Conservation (phyloP, 2,113 vertebrate genomes). For the Pampusana beccarii region DNA sequence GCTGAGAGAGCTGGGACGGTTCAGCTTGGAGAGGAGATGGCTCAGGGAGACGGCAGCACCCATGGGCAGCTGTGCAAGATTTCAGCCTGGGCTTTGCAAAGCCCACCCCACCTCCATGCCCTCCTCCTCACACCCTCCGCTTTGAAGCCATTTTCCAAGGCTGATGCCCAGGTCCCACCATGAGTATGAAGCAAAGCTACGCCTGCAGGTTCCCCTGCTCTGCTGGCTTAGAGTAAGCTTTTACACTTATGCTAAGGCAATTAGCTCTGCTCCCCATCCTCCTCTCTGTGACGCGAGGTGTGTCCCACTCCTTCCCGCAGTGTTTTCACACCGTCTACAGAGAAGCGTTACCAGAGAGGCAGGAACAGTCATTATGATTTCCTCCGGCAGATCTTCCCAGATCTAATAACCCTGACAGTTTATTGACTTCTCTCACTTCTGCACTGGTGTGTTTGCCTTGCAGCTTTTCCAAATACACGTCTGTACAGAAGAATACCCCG, state of each 20-base stretch:
- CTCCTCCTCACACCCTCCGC: neutral
- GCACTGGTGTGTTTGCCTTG: neutral
- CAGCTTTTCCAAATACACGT: neutral
- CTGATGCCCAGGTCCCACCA: neutral
- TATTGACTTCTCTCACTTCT: neutral
- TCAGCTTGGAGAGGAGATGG: neutral
- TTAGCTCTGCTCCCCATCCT: neutral
- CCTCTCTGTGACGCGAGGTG: fast-evolving
- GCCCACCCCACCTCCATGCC: neutral
- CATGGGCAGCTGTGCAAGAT: fast-evolving
- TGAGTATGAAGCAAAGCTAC: neutral
- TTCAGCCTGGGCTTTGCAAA: neutral
- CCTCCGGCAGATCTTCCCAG: neutral
- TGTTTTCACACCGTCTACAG: neutral
- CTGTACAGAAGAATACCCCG: neutral
- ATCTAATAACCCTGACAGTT: neutral
- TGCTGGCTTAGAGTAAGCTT: neutral
- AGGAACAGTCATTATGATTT: neutral
- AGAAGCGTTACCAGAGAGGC: neutral
- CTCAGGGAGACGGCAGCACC: neutral
- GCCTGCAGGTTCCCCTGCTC: fast-evolving
- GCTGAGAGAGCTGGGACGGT: neutral
- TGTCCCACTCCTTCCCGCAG: neutral
- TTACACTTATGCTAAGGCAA: neutral
- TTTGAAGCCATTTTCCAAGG: neutral